These are phyloP conservation scores for Netelia virgata DNA, from an alignment of 2,888 invertebrate species.

Conservation along the genomic window DNA sequence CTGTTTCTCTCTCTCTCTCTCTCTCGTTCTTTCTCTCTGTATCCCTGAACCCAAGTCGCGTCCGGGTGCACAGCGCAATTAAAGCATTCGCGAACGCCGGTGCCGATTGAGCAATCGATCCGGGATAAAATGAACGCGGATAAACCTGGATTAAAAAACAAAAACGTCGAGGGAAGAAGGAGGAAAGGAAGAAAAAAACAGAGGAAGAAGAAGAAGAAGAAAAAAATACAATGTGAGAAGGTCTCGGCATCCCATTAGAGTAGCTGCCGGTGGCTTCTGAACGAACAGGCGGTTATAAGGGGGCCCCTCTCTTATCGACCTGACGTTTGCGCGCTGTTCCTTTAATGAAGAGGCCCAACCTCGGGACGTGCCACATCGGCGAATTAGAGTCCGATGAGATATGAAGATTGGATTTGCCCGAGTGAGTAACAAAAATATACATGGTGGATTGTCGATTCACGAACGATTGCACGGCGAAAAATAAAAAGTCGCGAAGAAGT, in stretches of 20 bases:
- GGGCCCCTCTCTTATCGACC: constrained; percentile 57
- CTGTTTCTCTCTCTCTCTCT: constrained; percentile 35
- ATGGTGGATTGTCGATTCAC: background rate
- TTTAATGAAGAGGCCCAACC: constrained; percentile 56
- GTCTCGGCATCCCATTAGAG: constrained; percentile 66
- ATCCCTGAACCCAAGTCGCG: constrained; percentile 55
- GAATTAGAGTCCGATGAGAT: constrained; percentile 30
- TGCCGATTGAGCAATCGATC: constrained; percentile 70
- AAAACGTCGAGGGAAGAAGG: background rate
- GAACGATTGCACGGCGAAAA: constrained; percentile 1
- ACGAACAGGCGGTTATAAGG: constrained; percentile 58
- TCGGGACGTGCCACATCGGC: background rate
- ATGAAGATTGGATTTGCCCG: constrained; percentile 21
- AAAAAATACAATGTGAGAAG: constrained; percentile 64
- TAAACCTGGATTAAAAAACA: constrained; percentile 51
- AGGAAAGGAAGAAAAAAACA: constrained; percentile 37
- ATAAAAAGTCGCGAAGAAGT: background rate
- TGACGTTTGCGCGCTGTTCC: constrained; percentile 42
- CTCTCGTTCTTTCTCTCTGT: constrained; percentile 39
- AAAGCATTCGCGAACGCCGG: constrained; percentile 64
- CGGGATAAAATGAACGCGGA: constrained; percentile 66
- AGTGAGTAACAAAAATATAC: too few relatives aligned
- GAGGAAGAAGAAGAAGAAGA: background rate
- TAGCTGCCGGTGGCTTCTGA: constrained; percentile 51
- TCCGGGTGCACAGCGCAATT: constrained; percentile 67